A percentile compares a stretch with the other conserved stretches of the same genome.
phyloP scores from a whole-genome alignment of 2,113 vertebrate species.

The Myrmophylax atrothorax region DNA sequence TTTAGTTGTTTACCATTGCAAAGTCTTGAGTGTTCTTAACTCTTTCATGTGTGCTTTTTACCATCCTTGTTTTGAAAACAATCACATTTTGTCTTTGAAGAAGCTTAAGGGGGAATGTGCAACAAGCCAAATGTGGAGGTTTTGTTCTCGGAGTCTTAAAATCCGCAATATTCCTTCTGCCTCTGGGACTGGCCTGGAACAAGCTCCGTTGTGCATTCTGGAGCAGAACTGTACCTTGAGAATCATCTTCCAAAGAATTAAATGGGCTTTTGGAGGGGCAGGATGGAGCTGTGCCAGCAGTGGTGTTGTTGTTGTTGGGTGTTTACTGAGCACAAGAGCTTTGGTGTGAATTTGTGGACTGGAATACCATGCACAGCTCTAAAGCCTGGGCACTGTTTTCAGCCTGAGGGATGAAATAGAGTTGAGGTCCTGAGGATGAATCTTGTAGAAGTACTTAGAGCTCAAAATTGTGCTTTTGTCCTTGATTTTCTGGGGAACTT shows the following conservation, averaged over 20 bases:
- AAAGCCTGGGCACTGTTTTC: background rate
- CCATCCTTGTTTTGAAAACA: slow-evolving; percentile 59
- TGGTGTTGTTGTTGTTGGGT: background rate
- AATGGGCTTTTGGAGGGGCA: background rate
- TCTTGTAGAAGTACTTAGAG: background rate
- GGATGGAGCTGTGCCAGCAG: background rate
- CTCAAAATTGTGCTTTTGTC: background rate
- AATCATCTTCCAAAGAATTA: background rate
- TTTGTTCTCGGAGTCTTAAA: background rate
- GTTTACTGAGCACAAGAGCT: background rate
- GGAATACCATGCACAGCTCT: accelerated
- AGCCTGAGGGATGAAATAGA: background rate
- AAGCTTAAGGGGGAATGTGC: background rate
- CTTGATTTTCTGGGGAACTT: background rate
- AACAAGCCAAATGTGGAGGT: background rate
- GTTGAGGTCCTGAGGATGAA: background rate
- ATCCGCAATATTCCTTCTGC: background rate
- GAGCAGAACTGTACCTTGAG: background rate
- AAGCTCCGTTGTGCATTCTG: background rate
- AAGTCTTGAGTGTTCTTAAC: slow-evolving; percentile 62
- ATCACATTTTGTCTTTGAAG: slow-evolving; percentile 40
- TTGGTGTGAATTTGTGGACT: background rate
- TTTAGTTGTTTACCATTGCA: slow-evolving; percentile 64
- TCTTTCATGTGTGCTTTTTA: slow-evolving; percentile 63
- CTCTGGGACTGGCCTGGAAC: background rate